Percentiles rank a stretch among this genome's conserved stretches.
These are phyloP conservation scores for Gobionotothen gibberifrons DNA, from an alignment of 2,797 vertebrate species.

Conservation along the genomic window DNA sequence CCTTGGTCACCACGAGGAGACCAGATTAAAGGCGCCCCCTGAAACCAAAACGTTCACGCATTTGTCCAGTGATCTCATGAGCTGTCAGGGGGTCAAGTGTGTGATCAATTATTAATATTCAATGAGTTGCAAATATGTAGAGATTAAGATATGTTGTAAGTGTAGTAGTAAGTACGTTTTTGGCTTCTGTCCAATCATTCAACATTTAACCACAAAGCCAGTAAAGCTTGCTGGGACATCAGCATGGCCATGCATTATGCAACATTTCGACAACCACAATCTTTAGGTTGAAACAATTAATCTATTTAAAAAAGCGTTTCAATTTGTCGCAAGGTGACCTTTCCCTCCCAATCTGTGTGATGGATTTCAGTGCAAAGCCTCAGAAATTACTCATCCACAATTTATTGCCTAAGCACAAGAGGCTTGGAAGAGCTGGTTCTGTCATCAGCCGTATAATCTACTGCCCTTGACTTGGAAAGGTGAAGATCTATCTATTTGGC, in stretches of 20 bases:
- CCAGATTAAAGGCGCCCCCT: conserved; percentile 11
- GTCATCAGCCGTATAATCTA: neutral
- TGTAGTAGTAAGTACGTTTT: neutral
- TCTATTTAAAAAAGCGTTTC: conserved; percentile 32
- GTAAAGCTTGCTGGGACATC: conserved; percentile 1
- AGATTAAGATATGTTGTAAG: conserved; percentile 13
- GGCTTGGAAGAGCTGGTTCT: neutral
- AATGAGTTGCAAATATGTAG: conserved; percentile 4
- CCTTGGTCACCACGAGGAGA: conserved; percentile 27
- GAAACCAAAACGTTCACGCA: conserved; percentile 23
- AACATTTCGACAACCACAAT: conserved; percentile 23
- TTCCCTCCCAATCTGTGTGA: conserved; percentile 30
- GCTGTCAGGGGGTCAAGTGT: conserved; percentile 15
- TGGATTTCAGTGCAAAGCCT: conserved; percentile 47
- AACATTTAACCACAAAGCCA: conserved; percentile 9
- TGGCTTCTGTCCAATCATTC: conserved; percentile 7
- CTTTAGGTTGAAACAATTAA: conserved; percentile 39
- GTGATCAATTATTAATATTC: conserved; percentile 37
- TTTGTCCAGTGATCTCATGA: conserved; percentile 33
- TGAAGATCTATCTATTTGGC: conserved; percentile 12
- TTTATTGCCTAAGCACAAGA: conserved; percentile 22
- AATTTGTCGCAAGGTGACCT: conserved; percentile 59
- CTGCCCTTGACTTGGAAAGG: conserved; percentile 17
- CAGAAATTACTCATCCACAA: conserved; percentile 38
- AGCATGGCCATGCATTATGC: conserved; percentile 34